Conservation (phyloP, 2,113 vertebrate genomes). For the Calypte anna region DNA sequence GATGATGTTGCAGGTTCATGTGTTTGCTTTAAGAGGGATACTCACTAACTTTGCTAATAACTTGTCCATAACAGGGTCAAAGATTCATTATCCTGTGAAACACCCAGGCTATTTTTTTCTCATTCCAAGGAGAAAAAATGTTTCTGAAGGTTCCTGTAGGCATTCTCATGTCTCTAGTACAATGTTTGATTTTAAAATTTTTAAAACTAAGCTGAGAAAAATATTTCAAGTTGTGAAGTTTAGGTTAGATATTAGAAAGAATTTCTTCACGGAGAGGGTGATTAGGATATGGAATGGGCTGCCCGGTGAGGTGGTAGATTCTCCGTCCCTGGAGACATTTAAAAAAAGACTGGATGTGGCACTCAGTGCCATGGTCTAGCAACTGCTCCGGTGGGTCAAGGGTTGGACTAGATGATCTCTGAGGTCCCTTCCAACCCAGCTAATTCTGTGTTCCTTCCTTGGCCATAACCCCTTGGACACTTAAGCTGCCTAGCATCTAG, state of each 20-base stretch:
- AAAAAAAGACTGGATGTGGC: too few species aligned
- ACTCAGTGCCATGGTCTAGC: too few species aligned
- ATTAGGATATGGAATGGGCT: too few species aligned
- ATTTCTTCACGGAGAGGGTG: too few species aligned
- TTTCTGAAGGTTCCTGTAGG: neutral
- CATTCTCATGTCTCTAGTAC: neutral
- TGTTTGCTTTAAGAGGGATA: neutral
- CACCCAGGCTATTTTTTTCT: neutral
- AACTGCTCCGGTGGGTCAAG: too few species aligned
- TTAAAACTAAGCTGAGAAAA: neutral
- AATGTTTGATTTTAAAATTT: neutral
- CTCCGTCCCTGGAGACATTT: too few species aligned
- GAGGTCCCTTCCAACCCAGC: too few species aligned
- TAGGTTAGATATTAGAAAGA: too few species aligned
- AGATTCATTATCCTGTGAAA: neutral
- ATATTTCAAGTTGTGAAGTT: neutral
- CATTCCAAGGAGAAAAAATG: neutral
- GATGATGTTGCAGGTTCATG: neutral
- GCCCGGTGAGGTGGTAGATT: too few species aligned
- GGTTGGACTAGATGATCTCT: too few species aligned
- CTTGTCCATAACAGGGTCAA: neutral
- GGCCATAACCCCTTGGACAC: neutral
- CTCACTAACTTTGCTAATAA: neutral
- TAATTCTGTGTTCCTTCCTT: too few species aligned
- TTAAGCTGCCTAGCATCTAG: neutral